These are phyloP conservation scores for Onychostruthus taczanowskii DNA, from an alignment of 2,113 vertebrate genomes.

Conservation along the genomic window DNA sequence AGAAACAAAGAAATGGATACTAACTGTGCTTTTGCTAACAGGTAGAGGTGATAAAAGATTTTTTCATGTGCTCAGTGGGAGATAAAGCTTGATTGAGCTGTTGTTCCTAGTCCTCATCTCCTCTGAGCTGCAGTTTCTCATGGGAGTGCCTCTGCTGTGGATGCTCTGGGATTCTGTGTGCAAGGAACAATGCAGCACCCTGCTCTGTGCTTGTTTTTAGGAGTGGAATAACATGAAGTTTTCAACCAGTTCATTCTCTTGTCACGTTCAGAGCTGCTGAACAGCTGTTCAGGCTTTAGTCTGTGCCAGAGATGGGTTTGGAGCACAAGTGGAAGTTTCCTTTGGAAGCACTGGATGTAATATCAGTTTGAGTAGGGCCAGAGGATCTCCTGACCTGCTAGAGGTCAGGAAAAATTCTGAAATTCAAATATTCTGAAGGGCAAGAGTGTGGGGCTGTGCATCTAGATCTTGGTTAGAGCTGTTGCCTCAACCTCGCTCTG, in stretches of 20 bases:
- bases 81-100: not conserved
- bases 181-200: accelerated
- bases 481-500: not conserved
- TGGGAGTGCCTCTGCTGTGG: not conserved
- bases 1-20: not conserved
- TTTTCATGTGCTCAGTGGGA: not conserved
- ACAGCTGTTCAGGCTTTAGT: not conserved
- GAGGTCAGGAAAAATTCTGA: no score
- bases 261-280: not conserved
- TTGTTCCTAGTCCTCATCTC: not conserved
- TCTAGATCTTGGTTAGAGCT: not conserved
- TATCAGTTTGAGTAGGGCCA: not conserved
- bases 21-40: not conserved
- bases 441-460: accelerated
- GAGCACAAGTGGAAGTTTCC: not conserved
- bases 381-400: not conserved
- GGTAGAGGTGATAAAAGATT: not conserved
- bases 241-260: not conserved
- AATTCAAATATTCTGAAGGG: not conserved
- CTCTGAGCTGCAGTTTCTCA: not conserved
- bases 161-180: not conserved
- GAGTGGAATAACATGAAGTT: not conserved
- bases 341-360: not conserved
- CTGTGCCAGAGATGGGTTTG: not conserved
- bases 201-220: not conserved